These are phyloP conservation scores for Falco cherrug DNA, from an alignment of 2,797 vertebrate genomes.

Conservation along the genomic window DNA sequence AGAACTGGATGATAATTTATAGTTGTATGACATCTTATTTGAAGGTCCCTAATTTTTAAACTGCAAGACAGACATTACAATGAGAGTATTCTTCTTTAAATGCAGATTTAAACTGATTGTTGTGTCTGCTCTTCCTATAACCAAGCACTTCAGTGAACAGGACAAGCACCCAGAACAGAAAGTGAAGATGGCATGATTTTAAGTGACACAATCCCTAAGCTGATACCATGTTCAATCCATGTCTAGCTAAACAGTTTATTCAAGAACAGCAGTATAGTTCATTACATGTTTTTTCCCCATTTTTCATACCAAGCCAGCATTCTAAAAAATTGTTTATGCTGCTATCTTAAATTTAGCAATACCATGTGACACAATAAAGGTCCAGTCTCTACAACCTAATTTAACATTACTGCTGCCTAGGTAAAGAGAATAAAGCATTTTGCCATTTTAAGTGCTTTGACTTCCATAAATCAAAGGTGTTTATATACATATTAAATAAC, in stretches of 20 bases:
- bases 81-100: background rate
- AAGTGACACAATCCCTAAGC: background rate
- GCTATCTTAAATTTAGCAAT: background rate
- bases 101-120: background rate
- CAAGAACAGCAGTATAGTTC: background rate
- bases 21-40: background rate
- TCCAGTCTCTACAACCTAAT: fast-evolving
- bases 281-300: background rate
- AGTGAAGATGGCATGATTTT: background rate
- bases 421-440: background rate
- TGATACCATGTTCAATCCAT: background rate
- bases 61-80: background rate
- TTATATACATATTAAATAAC: background rate
- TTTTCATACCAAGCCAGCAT: background rate
- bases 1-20: slow-evolving; percentile 81
- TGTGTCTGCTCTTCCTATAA: slow-evolving; percentile 34
- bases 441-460: background rate
- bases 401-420: background rate
- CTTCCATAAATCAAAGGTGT: background rate
- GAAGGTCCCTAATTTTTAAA: slow-evolving; percentile 15
- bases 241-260: background rate
- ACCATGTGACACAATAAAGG: background rate
- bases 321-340: background rate
- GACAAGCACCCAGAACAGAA: slow-evolving; percentile 23
- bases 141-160: slow-evolving; percentile 55